These are phyloP conservation scores for Agelaius phoeniceus DNA, from an alignment of 2,113 vertebrate genomes.

Conservation along the genomic window DNA sequence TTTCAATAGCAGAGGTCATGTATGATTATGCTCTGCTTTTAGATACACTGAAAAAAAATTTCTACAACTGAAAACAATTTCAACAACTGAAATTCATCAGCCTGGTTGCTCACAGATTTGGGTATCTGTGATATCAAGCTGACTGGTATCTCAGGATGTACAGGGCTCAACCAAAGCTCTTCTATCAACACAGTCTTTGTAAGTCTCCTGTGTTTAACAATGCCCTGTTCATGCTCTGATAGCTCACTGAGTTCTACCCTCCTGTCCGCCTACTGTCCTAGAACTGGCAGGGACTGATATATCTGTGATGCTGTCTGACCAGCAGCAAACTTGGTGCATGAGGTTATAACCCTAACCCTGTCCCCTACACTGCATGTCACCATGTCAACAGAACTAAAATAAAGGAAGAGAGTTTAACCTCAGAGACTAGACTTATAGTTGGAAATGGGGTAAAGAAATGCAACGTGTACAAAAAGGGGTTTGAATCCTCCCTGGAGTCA, in stretches of 20 bases:
- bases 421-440: not conserved
- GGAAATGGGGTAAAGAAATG: not conserved
- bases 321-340: not conserved
- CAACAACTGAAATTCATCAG: not conserved
- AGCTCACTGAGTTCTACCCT: not conserved
- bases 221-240: not conserved
- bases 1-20: not conserved
- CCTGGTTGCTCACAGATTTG: not conserved
- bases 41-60: not conserved
- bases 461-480: not conserved
- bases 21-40: not conserved
- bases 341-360: not conserved
- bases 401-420: not conserved
- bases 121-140: not conserved
- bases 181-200: not conserved
- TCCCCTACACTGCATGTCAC: rapidly evolving
- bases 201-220: not conserved
- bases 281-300: not conserved
- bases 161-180: not conserved
- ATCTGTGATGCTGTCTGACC: not conserved
- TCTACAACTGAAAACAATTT: not conserved
- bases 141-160: not conserved
- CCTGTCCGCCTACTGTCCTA: not conserved
- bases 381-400: not conserved
- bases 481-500: not conserved